Base-by-base conservation (phyloP, 2,113 vertebrate genomes). In the Semnornis frantzii region DNA sequence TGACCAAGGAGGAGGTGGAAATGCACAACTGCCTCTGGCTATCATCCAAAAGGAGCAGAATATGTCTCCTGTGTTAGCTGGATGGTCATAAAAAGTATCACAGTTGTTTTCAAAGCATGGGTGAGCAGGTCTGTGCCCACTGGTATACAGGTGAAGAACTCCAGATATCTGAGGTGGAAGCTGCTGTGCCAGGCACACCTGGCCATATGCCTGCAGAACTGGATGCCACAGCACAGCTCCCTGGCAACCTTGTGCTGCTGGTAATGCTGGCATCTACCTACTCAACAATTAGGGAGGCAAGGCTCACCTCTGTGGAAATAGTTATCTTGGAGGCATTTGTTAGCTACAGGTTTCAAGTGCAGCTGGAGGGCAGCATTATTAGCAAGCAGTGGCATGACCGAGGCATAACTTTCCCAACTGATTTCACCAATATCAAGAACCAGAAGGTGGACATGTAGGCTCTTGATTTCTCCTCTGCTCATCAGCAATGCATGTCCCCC, bases 201-300 rank as follows among this genome's bases (percentile, higher is more conserved):
- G 66, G 4, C 9, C 25, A 14, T 5, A 4, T 42, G 16, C 30
- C 17, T n/a, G 73, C 27, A 44, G 10, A 57, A 46, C 31, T 17
- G 3, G 8, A 8, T 78, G 24, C 21, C 6, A 19, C 14, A 33
- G 31, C 8, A 3, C 42, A 37, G 13, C 17, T 73, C 17, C 48
- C 17, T 4, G 8, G n/a, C 6, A 12, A 16, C 1, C 1, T n/a
- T 0, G 1, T 73, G 46, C 54, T 68, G 46, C 14, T 62, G 20
- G 21, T 34, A 50, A 27, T 7, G 8, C 7, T 1, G 1, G 4
- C 5, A 16, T 62, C 25, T 50, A 34, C 12, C 30, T 83, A 6
- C 14, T 10, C 3, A 4, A 7, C 62, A 30, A 17, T 54, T n/a
- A 34, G 30, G 37, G 78, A 72, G 37, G 28, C 12, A 66, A 66